Base-by-base conservation (phyloP, 2,113 vertebrate species). In the Aptenodytes forsteri region DNA sequence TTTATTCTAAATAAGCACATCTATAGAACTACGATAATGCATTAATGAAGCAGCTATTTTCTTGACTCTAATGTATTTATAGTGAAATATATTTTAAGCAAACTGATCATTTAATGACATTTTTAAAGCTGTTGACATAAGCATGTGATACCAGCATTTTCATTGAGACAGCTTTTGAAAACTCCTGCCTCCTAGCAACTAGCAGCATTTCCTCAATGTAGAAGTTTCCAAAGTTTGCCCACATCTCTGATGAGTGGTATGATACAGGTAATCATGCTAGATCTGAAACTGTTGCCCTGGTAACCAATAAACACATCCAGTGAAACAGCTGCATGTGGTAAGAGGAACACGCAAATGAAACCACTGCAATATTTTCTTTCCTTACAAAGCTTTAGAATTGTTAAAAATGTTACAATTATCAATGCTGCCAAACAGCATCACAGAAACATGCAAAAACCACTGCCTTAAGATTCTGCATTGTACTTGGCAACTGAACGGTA, bases 191-290 rank as follows among this genome's bases (percentile, higher is more conserved):
- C 94, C 59, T 90, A 91, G 70, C 54, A 97, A 42, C 70, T 44
- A 64, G 73, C 71, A 93, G 50, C 71, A 46, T 91, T 96, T 97
- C 84, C 75, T 87, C 58, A 72, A 6, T 83, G 56, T 58, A 83
- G 54, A 83, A 85, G 58, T 94, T 96, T 62, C 77, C 70, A 58
- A 71, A 91, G 79, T 95, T 96, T 93, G 89, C 97, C 89, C 91
- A 93, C 78, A 88, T 90, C 82, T 93, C 67, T 91, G 93, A 93
- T 96, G 67, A 58, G 65, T 61, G 82, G 14, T 75, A 27, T 3
- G 94, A 97, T 97, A 96, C 64, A 90, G 94, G 79, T 94, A 83
- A 83, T 95, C 95, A 25, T 50, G 83, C 52, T 36, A 72, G 38
- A 82, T 95, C 90, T 93, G 59, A 81, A 81, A 55, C 13, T 44